These are phyloP conservation scores for Carapus acus DNA, from an alignment of 2,797 vertebrate species.

Conservation along the genomic window DNA sequence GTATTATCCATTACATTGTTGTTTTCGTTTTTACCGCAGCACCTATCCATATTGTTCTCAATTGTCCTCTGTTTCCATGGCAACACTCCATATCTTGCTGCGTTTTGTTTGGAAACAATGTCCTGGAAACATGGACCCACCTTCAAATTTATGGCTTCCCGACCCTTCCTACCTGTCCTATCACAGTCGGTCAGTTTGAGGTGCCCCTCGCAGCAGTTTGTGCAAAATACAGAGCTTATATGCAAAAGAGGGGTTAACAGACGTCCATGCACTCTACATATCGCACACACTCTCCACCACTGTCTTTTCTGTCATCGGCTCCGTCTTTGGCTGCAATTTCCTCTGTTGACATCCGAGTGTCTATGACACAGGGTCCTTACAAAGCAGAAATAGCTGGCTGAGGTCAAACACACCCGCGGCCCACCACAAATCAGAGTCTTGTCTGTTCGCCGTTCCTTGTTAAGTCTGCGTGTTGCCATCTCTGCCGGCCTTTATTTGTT, in stretches of 20 bases:
- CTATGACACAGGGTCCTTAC: constrained; percentile 37
- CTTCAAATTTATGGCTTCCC: too few relatives aligned
- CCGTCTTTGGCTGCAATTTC: constrained; percentile 40
- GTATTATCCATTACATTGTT: constrained; percentile 36
- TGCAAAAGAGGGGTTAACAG: too few relatives aligned
- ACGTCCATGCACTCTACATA: too few relatives aligned
- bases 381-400: constrained; percentile 36
- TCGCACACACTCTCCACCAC: constrained; percentile 22
- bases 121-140: too few relatives aligned
- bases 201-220: too few relatives aligned
- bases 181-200: too few relatives aligned
- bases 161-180: too few relatives aligned
- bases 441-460: constrained; percentile 16
- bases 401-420: constrained; percentile 40
- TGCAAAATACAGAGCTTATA: too few relatives aligned
- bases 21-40: constrained; percentile 47
- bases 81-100: constrained; percentile 60
- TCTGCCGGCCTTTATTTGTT: constrained; percentile 15
- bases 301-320: constrained; percentile 48
- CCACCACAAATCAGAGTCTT: background rate
- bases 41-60: constrained; percentile 44
- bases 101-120: constrained; percentile 58
- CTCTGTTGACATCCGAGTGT: constrained; percentile 41
- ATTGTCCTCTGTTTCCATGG: constrained; percentile 64
- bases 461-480: constrained; percentile 9